phyloP scores from a whole-genome alignment of 2,888 invertebrate genomes.

The Tenthredo scrophulariae region DNA sequence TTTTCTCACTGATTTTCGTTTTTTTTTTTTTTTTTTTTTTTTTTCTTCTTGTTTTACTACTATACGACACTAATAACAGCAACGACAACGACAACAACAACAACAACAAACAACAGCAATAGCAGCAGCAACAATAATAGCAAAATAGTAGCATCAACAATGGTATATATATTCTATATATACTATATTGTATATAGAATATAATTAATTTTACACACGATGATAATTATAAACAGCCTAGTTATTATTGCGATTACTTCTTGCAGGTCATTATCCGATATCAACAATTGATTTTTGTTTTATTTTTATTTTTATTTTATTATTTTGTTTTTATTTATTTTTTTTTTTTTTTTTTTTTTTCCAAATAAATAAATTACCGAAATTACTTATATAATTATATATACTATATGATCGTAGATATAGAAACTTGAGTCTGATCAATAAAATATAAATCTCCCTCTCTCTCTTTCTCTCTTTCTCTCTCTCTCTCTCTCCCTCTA shows the following conservation, averaged over 20 bases:
- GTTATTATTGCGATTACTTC: no score
- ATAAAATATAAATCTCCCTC: no score
- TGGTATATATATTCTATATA: background rate
- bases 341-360: no score
- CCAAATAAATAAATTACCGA: no score
- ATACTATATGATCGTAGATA: background rate
- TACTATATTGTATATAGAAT: conserved; percentile 5
- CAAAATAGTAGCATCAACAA: background rate
- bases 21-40: background rate
- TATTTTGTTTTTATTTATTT: no score
- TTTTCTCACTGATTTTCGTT: no score
- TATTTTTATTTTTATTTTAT: no score
- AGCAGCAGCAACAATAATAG: conserved; percentile 31
- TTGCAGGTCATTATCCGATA: no score
- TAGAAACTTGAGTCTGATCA: background rate
- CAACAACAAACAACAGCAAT: conserved; percentile 29
- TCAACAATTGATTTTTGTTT: no score
- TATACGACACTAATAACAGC: conserved; percentile 31
- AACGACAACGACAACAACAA: conserved; percentile 31
- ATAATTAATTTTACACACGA: background rate
- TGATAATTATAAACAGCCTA: background rate
- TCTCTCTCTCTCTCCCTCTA: no score
- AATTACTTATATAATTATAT: background rate
- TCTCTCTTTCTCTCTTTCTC: no score
- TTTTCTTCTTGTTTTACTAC: background rate